Conservation (phyloP, 1,140 invertebrate species). For the Drosophila nigrodunni region DNA sequence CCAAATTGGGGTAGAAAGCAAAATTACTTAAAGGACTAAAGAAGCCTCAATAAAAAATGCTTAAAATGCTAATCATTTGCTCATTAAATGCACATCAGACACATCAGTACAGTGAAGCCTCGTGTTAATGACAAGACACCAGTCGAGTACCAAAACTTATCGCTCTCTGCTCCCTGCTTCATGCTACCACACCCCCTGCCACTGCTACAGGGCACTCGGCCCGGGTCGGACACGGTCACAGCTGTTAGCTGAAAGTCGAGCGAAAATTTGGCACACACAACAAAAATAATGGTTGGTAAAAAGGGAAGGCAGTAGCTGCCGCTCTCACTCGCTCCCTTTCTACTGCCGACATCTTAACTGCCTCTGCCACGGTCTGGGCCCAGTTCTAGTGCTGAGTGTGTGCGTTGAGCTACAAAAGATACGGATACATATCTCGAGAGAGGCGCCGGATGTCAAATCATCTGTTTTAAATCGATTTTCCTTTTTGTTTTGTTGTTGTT, state of each 20-base stretch:
- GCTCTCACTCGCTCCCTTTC: not conserved
- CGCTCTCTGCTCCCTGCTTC: not conserved
- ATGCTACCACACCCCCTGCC: too few relatives aligned
- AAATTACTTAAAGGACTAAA: constrained; percentile 36
- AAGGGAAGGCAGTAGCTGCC: constrained; percentile 6
- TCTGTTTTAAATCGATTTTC: constrained; percentile 82
- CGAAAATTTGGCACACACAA: constrained; percentile 60
- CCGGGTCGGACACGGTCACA: constrained; percentile 44
- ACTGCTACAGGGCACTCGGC: constrained; percentile 1
- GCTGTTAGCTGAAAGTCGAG: constrained; percentile 66
- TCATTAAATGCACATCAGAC: constrained; percentile 79
- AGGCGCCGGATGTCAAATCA: constrained; percentile 72
- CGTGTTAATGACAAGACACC: constrained; percentile 74
- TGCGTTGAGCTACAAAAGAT: constrained; percentile 29
- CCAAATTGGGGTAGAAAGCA: not conserved
- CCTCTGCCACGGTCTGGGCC: constrained; percentile 26
- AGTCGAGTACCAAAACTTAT: constrained; percentile 20
- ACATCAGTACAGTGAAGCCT: constrained; percentile 54
- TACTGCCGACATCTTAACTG: constrained; percentile 45
- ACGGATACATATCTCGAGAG: constrained; percentile 52
- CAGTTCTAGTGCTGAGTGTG: constrained; percentile 21
- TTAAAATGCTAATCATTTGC: constrained; percentile 80
- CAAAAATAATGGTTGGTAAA: constrained; percentile 17
- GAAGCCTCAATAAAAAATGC: constrained; percentile 6
- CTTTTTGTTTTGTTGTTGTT: constrained; percentile 49